phyloP scores from a whole-genome alignment of 2,888 invertebrate genomes.

The Sphaerophoria taeniata region DNA sequence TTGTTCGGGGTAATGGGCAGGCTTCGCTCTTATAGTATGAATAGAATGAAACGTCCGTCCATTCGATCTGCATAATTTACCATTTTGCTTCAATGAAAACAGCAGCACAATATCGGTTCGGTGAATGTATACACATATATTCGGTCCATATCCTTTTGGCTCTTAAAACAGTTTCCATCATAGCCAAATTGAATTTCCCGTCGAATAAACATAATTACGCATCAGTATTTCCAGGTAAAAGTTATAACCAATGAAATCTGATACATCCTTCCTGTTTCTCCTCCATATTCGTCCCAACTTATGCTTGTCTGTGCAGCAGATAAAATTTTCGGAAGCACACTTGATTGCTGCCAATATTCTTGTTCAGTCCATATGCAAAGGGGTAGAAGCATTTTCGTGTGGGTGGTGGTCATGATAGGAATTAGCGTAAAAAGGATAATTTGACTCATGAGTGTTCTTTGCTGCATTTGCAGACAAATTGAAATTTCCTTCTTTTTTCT shows the following conservation, averaged over 20 bases:
- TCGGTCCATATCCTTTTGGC: conserved; percentile 46
- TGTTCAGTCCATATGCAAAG: conserved; percentile 1
- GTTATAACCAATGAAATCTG: conserved; percentile 68
- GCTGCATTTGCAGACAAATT: not conserved
- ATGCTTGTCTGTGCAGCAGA: not conserved
- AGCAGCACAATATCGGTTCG: conserved; percentile 1
- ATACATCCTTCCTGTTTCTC: conserved; percentile 53
- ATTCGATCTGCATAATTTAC: conserved; percentile 69
- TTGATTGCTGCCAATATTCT: conserved; percentile 59
- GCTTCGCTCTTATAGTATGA: not conserved
- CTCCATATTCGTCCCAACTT: not conserved
- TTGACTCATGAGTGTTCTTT: not conserved
- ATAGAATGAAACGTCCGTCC: too few species aligned
- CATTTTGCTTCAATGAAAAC: conserved; percentile 49
- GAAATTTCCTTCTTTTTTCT: not conserved
- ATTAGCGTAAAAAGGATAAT: not conserved
- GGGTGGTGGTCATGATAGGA: not conserved
- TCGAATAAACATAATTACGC: conserved; percentile 75
- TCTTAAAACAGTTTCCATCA: conserved; percentile 66
- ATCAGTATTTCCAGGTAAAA: conserved; percentile 47
- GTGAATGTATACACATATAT: not conserved
- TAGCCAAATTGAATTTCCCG: conserved; percentile 75
- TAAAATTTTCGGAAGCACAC: conserved; percentile 62
- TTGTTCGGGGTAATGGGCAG: conserved; percentile 4
- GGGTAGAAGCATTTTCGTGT: not conserved